Evolutionary conservation across 2,113 vertebrate genomes (phyloP).

Genomic region (Paracanthobrama guichenoti): DNA sequence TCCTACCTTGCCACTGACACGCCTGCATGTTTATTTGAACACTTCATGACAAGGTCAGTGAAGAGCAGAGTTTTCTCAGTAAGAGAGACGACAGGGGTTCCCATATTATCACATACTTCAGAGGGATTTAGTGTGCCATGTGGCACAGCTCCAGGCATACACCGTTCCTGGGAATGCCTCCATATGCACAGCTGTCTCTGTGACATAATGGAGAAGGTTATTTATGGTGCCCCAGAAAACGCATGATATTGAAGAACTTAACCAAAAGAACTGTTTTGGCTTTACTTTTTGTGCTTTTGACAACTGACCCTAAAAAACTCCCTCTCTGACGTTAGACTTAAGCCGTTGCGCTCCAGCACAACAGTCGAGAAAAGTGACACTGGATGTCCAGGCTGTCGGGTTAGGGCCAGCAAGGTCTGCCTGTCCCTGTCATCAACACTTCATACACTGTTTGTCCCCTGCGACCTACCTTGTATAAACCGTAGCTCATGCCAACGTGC

Average conservation of each 20-base stretch:
- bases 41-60: slow-evolving; percentile 22
- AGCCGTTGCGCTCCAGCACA: background rate
- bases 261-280: slow-evolving; percentile 13
- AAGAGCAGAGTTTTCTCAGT: slow-evolving; percentile 28
- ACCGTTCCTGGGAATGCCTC: slow-evolving; percentile 26
- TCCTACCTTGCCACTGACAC: background rate
- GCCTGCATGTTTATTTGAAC: slow-evolving; percentile 25
- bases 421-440: slow-evolving; percentile 17
- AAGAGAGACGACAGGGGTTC: slow-evolving; percentile 1
- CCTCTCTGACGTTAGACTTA: background rate
- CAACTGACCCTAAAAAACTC: background rate
- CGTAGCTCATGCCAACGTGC: background rate
- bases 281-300: background rate
- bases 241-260: slow-evolving; percentile 11
- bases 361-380: slow-evolving; percentile 29
- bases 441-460: background rate
- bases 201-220: slow-evolving; percentile 13
- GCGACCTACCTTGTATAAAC: background rate
- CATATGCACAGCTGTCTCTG: slow-evolving; percentile 30
- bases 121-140: slow-evolving; percentile 32
- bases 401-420: slow-evolving; percentile 2
- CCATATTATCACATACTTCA: slow-evolving; percentile 20
- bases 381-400: slow-evolving; percentile 9
- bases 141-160: slow-evolving; percentile 28
- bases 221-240: background rate